Conservation (phyloP, 2,888 invertebrate genomes). For the Euclidia mi region DNA sequence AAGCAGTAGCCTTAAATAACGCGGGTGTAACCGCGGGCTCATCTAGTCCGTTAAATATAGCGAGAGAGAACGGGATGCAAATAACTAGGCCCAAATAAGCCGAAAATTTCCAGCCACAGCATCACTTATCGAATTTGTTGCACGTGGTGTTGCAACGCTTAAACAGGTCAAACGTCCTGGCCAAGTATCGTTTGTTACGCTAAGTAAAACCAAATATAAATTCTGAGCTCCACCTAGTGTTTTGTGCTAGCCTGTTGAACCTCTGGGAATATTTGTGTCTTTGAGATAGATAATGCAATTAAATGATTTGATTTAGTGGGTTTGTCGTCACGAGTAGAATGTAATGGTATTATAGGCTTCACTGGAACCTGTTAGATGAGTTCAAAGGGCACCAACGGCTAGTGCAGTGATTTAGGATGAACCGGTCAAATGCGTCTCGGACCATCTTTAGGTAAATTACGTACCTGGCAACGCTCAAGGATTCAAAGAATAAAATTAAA, state of each 20-base stretch:
- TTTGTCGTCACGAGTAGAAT: slow-evolving; percentile 5
- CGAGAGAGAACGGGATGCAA: too few species aligned
- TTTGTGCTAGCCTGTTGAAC: slow-evolving; percentile 30
- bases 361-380: not conserved
- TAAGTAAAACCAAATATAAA: slow-evolving; percentile 13
- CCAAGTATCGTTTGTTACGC: slow-evolving; percentile 3
- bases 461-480: too few species aligned
- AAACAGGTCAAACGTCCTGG: slow-evolving; percentile 15
- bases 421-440: too few species aligned
- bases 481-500: too few species aligned
- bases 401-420: too few species aligned
- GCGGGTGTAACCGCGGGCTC: too few species aligned
- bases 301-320: slow-evolving; percentile 27
- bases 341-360: slow-evolving; percentile 1
- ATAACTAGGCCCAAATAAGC: too few species aligned
- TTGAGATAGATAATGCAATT: slow-evolving; percentile 21
- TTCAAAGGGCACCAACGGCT: not conserved
- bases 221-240: slow-evolving; percentile 9
- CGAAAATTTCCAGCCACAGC: not conserved
- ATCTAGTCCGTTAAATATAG: too few species aligned
- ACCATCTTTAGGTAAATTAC: too few species aligned
- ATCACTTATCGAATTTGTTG: not conserved
- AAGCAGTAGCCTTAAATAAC: too few species aligned
- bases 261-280: slow-evolving; percentile 20
- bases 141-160: not conserved